A percentile compares a stretch with the other conserved stretches of the same genome.
Conservation (phyloP, 2,797 vertebrate species). For the Acanthis flammea region DNA sequence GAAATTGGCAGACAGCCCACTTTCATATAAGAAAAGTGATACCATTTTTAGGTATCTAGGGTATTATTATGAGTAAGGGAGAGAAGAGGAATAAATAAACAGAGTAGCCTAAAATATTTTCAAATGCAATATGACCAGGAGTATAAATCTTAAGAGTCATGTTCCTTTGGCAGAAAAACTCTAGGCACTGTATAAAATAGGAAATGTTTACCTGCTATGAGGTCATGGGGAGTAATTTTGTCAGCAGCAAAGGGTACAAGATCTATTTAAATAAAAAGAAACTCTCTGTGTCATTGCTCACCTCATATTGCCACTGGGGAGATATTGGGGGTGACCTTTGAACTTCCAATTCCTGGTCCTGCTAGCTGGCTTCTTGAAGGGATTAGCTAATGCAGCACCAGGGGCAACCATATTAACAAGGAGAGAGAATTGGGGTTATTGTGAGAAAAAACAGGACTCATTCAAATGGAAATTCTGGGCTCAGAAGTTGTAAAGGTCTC, state of each 20-base stretch:
- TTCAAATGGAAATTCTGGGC: slow-evolving; percentile 36
- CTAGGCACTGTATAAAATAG: not conserved
- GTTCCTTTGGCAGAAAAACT: not conserved
- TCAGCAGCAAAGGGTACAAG: not conserved
- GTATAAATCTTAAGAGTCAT: not conserved
- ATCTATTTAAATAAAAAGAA: not conserved
- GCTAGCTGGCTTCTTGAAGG: not conserved
- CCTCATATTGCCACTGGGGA: not conserved
- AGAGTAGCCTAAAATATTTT: slow-evolving; percentile 49
- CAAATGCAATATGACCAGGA: not conserved
- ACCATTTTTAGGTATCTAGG: slow-evolving; percentile 39
- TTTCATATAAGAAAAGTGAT: slow-evolving; percentile 62
- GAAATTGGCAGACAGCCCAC: slow-evolving; percentile 53
- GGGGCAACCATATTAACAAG: slow-evolving; percentile 3
- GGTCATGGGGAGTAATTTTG: not conserved
- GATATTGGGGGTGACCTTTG: slow-evolving; percentile 13
- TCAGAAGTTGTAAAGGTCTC: slow-evolving; percentile 1
- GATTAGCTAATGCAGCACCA: slow-evolving; percentile 14
- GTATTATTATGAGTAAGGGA: slow-evolving; percentile 49
- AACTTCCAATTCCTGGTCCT: not conserved
- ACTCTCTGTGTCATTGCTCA: not conserved
- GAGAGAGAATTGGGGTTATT: slow-evolving; percentile 17
- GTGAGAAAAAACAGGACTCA: not conserved
- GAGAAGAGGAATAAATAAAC: slow-evolving; percentile 50
- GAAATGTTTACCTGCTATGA: not conserved